phyloP scores from a whole-genome alignment of 2,113 vertebrate species.

The Micromys minutus region DNA sequence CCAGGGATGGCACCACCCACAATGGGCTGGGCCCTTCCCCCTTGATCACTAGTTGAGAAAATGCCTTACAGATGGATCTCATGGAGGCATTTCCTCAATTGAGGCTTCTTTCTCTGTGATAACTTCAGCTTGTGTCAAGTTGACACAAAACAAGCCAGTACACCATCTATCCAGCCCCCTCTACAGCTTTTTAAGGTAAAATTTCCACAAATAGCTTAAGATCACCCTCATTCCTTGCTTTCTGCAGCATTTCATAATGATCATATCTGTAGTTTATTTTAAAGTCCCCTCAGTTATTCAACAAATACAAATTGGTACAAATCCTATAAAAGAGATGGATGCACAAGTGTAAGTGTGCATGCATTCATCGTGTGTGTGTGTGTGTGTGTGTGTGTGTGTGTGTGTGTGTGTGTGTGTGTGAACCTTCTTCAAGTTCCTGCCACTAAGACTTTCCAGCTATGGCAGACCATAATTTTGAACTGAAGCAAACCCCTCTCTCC shows the following conservation, averaged over 20 bases:
- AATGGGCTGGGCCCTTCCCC: too few relatives aligned
- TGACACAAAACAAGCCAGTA: too few relatives aligned
- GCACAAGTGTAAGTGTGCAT: neutral
- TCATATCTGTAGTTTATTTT: constrained; percentile 32
- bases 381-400: neutral
- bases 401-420: neutral
- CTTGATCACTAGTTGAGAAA: too few relatives aligned
- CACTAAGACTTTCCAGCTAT: neutral
- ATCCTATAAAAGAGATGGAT: neutral
- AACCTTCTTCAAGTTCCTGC: neutral
- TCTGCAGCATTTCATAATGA: neutral
- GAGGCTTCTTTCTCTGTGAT: too few relatives aligned
- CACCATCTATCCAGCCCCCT: neutral
- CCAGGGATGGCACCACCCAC: too few relatives aligned
- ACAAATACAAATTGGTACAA: constrained; percentile 23
- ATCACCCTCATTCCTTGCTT: neutral
- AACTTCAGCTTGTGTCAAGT: too few relatives aligned
- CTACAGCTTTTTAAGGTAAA: neutral
- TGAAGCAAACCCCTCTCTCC: neutral
- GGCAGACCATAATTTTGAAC: neutral
- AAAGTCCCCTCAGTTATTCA: neutral
- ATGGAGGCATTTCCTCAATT: too few relatives aligned
- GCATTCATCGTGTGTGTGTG: neutral
- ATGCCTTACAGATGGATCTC: too few relatives aligned
- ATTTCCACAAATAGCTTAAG: neutral